Evolutionary conservation across 2,888 invertebrate species (phyloP).

Genomic region (Cantharis rufa): DNA sequence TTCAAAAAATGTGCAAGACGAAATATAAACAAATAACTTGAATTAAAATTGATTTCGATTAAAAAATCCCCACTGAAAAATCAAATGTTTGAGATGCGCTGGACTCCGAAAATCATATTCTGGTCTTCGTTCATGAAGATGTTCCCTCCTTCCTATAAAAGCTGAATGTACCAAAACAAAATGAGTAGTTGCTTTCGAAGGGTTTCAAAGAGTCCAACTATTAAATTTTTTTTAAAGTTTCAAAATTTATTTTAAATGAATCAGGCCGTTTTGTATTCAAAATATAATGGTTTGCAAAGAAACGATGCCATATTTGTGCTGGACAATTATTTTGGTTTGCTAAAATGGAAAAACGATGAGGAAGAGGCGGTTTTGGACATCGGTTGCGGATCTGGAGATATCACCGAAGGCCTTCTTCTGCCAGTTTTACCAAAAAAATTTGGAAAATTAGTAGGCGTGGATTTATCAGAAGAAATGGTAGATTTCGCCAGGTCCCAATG

Average conservation of each 20-base stretch:
- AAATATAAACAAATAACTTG: background rate
- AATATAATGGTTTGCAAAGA: constrained; percentile 70
- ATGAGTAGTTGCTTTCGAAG: constrained; percentile 24
- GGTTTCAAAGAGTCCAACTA: constrained; percentile 14
- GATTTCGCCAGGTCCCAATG: constrained; percentile 65
- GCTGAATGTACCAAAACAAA: constrained; percentile 30
- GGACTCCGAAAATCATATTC: constrained; percentile 24
- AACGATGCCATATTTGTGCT: constrained; percentile 67
- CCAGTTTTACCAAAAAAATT: constrained; percentile 64
- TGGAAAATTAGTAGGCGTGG: constrained; percentile 64
- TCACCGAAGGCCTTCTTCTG: constrained; percentile 66
- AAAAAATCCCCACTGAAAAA: constrained; percentile 3
- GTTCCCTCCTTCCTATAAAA: constrained; percentile 35
- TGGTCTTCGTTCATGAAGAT: constrained; percentile 28
- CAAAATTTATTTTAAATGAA: constrained; percentile 56
- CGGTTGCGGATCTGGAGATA: constrained; percentile 76
- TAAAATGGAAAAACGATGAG: constrained; percentile 57
- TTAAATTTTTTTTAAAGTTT: background rate
- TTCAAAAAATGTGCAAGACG: background rate
- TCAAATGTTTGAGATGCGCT: constrained; percentile 19
- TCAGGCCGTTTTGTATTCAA: constrained; percentile 69
- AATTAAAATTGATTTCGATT: background rate
- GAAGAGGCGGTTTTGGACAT: constrained; percentile 67
- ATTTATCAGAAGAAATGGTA: constrained; percentile 74
- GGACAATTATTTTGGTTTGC: constrained; percentile 63